Evolutionary conservation across 2,113 vertebrate genomes (phyloP).

Genomic region (Tachycineta bicolor): DNA sequence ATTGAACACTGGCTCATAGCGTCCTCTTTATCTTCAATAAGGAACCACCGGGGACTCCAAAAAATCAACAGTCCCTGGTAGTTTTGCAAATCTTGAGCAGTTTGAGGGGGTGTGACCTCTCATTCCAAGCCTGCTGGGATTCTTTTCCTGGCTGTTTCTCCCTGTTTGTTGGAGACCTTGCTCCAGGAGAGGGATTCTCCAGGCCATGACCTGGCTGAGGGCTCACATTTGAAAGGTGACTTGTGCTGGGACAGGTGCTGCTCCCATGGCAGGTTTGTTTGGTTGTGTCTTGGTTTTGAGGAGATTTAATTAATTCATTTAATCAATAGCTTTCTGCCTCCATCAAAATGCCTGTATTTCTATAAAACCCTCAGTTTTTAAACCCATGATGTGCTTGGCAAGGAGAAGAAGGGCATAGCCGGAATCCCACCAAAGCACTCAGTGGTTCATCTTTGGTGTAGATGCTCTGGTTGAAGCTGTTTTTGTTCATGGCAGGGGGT

Average conservation of each 20-base stretch:
- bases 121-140: not conserved
- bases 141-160: not conserved
- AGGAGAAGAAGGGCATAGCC: not conserved
- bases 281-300: not conserved
- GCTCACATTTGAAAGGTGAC: not conserved
- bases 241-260: not conserved
- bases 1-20: not conserved
- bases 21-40: not conserved
- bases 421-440: not conserved
- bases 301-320: not conserved
- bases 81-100: not conserved
- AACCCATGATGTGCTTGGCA: not conserved
- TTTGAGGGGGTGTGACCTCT: not conserved
- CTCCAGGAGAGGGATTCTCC: not conserved
- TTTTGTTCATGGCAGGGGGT: not conserved
- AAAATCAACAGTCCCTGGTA: not conserved
- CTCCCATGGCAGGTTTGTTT: not conserved
- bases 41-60: not conserved
- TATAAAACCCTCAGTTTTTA: not conserved
- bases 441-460: rapidly evolving
- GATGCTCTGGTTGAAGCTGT: not conserved
- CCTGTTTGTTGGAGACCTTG: not conserved
- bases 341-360: not conserved
- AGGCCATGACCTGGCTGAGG: not conserved
- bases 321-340: not conserved